Evolutionary conservation across 1,140 invertebrate species (phyloP), one percentile per base, ranked within the genome.

Genomic region (Alviniconcha marisindica): DNA sequence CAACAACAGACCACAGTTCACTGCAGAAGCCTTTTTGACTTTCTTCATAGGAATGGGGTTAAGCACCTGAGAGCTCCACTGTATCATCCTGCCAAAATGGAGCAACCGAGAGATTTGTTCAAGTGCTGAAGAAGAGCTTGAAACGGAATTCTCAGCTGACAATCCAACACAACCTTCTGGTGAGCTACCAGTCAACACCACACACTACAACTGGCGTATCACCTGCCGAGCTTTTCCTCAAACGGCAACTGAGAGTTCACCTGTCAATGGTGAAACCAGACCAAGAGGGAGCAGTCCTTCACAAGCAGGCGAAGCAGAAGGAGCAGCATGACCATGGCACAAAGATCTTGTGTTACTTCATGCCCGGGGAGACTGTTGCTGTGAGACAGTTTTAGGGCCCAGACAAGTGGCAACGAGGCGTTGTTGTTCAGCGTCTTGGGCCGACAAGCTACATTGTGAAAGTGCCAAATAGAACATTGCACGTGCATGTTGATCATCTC

Each of bases 1-100:
- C n/a, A n/a, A n/a, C n/a, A n/a, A 93, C 79, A 90, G 91, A 24
- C 87, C 90, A 1, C 86, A 88, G 54, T 93, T 93, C 73, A 88
- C 76, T 4, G 89, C 88, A 33, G 51, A 81, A 15, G 88, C 89
- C 79, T 93, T 93, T 78, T 80, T 33, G 42, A 82, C 21, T 92
- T 91, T 69, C 89, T 83, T 18, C 83, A 83, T 40, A 40, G 14
- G 1, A 89, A n/a, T n/a, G n/a, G n/a, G n/a, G n/a, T n/a, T 89
- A 84, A 87, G 83, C 91, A 92, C 74, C 83, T 83, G 18, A 69
- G 66, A 38, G 74, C 28, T 12, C 28, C 66, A 33, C 66, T 31
- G n/a, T n/a, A 71, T 21, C 14, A 71, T 1, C 14, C 66, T 0
- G 40, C 51, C 3, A 84, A 51, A 88, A 89, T 42, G 87, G 88